Conservation (phyloP, 2,113 vertebrate genomes). For the Neotoma lepida region DNA sequence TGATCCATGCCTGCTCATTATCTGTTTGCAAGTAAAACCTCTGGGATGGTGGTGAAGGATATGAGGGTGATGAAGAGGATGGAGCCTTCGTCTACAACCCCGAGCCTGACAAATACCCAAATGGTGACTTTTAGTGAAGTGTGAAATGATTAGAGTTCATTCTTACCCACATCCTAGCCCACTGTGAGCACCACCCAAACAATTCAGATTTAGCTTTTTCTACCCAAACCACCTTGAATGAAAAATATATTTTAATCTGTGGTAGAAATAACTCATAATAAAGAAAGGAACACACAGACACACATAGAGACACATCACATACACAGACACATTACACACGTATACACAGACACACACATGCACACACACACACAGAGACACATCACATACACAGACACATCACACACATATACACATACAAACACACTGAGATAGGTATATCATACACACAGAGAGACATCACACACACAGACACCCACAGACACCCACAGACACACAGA, state of each 20-base stretch:
- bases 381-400: neutral
- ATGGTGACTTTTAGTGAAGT: neutral
- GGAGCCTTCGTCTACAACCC: neutral
- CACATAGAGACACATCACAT: neutral
- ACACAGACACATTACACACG: neutral
- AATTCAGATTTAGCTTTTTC: conserved; percentile 3
- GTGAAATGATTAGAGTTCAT: neutral
- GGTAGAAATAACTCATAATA: neutral
- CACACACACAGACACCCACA: neutral
- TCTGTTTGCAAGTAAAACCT: neutral
- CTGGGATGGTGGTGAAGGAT: neutral
- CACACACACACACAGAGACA: neutral
- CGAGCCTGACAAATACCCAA: neutral
- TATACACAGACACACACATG: neutral
- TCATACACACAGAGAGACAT: neutral
- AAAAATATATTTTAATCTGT: conserved; percentile 48
- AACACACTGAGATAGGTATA: neutral
- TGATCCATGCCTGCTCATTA: conserved; percentile 44
- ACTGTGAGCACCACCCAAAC: neutral
- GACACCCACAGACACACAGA: neutral
- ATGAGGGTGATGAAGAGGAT: neutral
- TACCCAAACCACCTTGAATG: neutral
- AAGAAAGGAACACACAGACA: neutral
- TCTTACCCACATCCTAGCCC: neutral
- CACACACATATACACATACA: neutral